These are phyloP conservation scores for Pungitius pungitius DNA, from an alignment of 2,113 vertebrate species.

Conservation along the genomic window DNA sequence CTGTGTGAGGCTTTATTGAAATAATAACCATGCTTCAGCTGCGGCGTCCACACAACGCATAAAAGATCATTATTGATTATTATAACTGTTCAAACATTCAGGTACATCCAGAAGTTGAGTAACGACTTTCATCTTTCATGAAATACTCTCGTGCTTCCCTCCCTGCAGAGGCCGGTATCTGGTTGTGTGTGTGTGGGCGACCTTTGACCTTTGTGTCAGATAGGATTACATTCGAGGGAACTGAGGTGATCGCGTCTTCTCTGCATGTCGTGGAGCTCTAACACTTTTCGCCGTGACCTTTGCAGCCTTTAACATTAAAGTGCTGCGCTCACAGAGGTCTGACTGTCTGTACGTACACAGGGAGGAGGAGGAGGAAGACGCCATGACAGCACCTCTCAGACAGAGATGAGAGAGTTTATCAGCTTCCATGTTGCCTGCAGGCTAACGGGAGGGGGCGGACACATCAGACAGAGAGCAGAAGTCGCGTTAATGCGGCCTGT, in stretches of 20 bases:
- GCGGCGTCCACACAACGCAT: no score
- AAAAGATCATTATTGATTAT: no score
- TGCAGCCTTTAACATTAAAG: background rate
- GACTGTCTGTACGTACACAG: background rate
- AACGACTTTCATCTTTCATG: background rate
- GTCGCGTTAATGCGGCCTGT: conserved; percentile 33
- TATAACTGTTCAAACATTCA: background rate
- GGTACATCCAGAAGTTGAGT: background rate
- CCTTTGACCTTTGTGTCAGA: conserved; percentile 26
- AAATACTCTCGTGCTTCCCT: background rate
- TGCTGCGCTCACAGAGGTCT: conserved; percentile 12
- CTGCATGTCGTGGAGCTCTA: background rate
- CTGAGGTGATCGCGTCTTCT: conserved; percentile 2
- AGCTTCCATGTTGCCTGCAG: conserved; percentile 30
- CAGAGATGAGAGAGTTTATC: conserved; percentile 30
- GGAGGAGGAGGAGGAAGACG: conserved; percentile 1
- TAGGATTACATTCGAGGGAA: background rate
- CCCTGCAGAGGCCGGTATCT: background rate
- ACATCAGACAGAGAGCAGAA: conserved; percentile 32
- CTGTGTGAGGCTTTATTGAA: no score
- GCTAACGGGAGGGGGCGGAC: conserved; percentile 13
- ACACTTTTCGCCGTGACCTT: conserved; percentile 16
- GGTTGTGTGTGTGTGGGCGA: background rate
- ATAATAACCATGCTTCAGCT: no score
- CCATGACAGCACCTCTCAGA: conserved; percentile 26